Evolutionary conservation across 2,888 invertebrate species (phyloP), one percentile per base, ranked within the genome.

Genomic region (Chymomyza procnemis): DNA sequence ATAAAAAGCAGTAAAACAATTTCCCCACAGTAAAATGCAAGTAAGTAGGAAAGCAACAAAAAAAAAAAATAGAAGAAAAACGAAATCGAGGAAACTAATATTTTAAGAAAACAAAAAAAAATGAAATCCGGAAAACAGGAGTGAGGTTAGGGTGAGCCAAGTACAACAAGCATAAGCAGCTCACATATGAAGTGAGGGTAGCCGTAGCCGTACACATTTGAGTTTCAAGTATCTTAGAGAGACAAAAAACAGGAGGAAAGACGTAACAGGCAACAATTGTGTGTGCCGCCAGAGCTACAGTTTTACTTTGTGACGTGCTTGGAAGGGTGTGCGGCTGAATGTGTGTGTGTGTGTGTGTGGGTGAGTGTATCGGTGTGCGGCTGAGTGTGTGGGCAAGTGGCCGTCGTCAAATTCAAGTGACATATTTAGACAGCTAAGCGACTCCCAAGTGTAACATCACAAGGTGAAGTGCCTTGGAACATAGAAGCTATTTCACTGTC

Each of bases 1-100:
- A 86, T 86, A 86, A 82, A 82, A 86, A 84, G 81, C 86, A 82
- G 84, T 84, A 81, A 82, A 82, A 82, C 82, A 86, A 82, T 86
- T 82, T 84, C 68, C 72, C 76, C 69, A 57, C 58, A 58, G 69
- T 58, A 46, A 69, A 69, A 70, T 68, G 62, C 71, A 72, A 62
- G 56, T 62, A 62, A 65, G 58, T 58, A 48, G 6, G 26, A 6
- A 34, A 64, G 80, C n/a, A n/a, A n/a, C n/a, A n/a, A n/a, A 74
- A 85, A 81, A 87, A 87, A 84, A 84, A 85, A 87, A 86, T 87
- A 85, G 72, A 26, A 26, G 14, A 19, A 41, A 48, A 57, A 58
- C 21, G 50, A 47, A 58, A 57, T 18, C 41, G 50, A 46, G 67
- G 80, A 74, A 85, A 81, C 86, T 85, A 86, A 87, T 87, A 85